Evolutionary conservation across 2,888 invertebrate genomes (phyloP), one percentile per base, ranked within the genome.

Genomic region (Phalera bucephala): DNA sequence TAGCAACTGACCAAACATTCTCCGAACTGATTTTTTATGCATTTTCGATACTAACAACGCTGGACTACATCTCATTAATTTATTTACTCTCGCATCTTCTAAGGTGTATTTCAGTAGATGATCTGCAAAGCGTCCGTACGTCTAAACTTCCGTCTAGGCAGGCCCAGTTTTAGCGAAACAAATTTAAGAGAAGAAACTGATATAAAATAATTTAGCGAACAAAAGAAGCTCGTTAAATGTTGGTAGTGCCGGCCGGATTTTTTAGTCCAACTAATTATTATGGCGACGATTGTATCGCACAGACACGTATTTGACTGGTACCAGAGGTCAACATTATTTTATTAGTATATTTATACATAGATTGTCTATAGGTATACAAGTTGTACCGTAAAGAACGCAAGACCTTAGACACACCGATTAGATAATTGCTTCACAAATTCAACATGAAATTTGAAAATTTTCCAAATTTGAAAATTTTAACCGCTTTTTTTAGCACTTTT

Each of bases 121-220:
- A 3, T 59, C 57, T 58, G 60, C 50, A 33, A 33, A 45, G 31
- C 26, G 38, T 58, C 57, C 13, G 9, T 9, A 45, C 27, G 48
- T 59, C 50, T 55, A 55, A 58, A 58, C 60, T 45, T 59, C 60
- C 56, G 50, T 41, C 36, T 31, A 14, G 31, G 11, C 26, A 36
- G 22, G 25, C 35, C 36, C 51, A 34, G 36, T 33, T 57, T 43
- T 40, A 28, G 26, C 25, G 10, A 52, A 29, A 42, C 40, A 55
- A 47, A 55, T 19, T n/a, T n/a, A n/a, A 7, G 29, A 11, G 14
- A n/a, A 7, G 2, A 9, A 9, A 1, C 27, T 27, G 14, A 14
- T 27, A 12, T 12, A 25, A 12, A 25, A 27, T 27, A 14, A 27
- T 27, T 27, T n/a, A 8, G 27, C 27, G 13, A 14, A 27, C 27